phyloP scores from a whole-genome alignment of 2,797 vertebrate genomes.

The Meriones psammophilus region DNA sequence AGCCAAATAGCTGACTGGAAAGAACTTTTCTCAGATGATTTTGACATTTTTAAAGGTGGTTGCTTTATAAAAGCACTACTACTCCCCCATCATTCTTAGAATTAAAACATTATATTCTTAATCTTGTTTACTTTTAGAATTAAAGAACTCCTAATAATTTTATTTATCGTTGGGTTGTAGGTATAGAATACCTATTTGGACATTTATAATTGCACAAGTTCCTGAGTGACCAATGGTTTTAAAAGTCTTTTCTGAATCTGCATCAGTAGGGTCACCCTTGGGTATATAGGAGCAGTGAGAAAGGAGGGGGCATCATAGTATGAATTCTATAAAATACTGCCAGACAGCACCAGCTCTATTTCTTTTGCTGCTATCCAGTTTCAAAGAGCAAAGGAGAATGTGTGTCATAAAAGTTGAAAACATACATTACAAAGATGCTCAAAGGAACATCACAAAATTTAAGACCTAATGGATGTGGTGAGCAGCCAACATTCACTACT shows the following conservation, averaged over 20 bases:
- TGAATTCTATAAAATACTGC: neutral
- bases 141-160: neutral
- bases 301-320: neutral
- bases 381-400: neutral
- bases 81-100: neutral
- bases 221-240: constrained; percentile 1
- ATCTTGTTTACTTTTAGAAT: neutral
- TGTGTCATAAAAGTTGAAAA: constrained; percentile 16
- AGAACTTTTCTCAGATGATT: neutral
- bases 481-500: neutral
- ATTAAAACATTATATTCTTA: constrained; percentile 30
- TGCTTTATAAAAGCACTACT: neutral
- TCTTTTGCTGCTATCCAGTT: constrained; percentile 13
- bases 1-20: neutral
- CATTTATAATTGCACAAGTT: neutral
- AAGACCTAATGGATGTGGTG: neutral
- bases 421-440: neutral
- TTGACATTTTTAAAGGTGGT: neutral
- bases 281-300: neutral
- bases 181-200: neutral
- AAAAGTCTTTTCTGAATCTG: constrained; percentile 16
- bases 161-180: neutral
- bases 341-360: neutral
- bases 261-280: neutral
- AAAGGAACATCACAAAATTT: neutral